A percentile compares a stretch with the other conserved stretches of the same genome.
Conservation (phyloP, 2,797 vertebrate species). For the Lagorchestes hirsutus region DNA sequence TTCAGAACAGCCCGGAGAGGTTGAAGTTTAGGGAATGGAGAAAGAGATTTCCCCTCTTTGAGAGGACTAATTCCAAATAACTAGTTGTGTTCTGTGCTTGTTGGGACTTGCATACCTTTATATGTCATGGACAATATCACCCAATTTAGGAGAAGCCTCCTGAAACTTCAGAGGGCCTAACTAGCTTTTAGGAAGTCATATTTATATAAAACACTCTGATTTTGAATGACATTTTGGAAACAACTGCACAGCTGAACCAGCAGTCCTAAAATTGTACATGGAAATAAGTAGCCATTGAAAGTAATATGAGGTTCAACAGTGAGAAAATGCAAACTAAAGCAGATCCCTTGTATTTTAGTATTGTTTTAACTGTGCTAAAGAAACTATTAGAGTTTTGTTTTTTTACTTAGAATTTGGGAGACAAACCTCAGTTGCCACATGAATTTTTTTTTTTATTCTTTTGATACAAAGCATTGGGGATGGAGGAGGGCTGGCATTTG, state of each 20-base stretch:
- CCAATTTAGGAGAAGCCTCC: neutral
- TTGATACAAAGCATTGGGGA: neutral
- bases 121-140: neutral
- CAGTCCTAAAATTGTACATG: neutral
- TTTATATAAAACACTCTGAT: neutral
- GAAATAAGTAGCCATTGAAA: neutral
- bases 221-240: neutral
- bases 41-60: neutral
- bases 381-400: neutral
- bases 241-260: neutral
- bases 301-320: neutral
- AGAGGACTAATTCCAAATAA: neutral
- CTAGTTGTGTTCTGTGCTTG: neutral
- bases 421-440: neutral
- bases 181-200: neutral
- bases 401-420: neutral
- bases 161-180: neutral
- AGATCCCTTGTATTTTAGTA: neutral
- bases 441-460: neutral
- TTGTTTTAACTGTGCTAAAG: neutral
- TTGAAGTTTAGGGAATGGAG: neutral
- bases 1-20: neutral
- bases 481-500: neutral
- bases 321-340: neutral
- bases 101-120: neutral